Evolutionary conservation across 30 jellyfish, hydroid and myxozoan species (phyloP).

Genomic region (Aurelia aurita complex sp. Pacific): DNA sequence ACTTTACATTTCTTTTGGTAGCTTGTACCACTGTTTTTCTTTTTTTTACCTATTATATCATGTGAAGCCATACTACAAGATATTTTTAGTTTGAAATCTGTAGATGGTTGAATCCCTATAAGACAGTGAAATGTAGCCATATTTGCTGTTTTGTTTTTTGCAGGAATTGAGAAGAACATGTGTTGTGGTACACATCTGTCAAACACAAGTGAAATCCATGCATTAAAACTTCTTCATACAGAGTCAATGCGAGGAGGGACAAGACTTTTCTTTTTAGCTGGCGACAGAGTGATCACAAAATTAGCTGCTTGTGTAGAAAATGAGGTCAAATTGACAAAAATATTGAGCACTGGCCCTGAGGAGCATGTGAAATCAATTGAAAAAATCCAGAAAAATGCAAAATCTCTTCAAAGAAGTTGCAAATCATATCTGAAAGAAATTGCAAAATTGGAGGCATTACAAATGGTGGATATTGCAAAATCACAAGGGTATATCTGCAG

Average conservation of each 20-base stretch:
- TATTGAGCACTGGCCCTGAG: conserved; percentile 84
- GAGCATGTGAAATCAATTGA: conserved; percentile 83
- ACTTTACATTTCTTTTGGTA: too few species aligned
- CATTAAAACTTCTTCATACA: conserved; percentile 83
- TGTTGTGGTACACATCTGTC: conserved; percentile 98
- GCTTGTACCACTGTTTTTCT: too few species aligned
- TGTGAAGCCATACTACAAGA: too few species aligned
- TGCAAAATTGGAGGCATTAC: conserved; percentile 83
- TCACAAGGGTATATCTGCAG: conserved; percentile 63
- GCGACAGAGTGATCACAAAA: conserved; percentile 74
- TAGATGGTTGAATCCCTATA: too few species aligned
- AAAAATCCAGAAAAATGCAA: conserved; percentile 67
- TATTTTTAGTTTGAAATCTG: too few species aligned
- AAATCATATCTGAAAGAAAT: conserved; percentile 70
- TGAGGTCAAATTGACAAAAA: conserved; percentile 79
- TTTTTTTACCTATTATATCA: too few species aligned
- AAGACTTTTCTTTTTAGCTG: conserved; percentile 85
- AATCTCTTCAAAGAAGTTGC: conserved; percentile 49
- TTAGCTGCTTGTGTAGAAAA: conserved; percentile 67
- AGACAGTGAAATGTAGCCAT: too few species aligned
- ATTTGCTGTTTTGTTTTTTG: background rate
- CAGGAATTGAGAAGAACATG: conserved; percentile 94
- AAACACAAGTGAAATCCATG: conserved; percentile 86
- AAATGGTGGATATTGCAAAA: conserved; percentile 41
- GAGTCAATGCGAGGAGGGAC: conserved; percentile 98